Base-by-base conservation (phyloP, 2,113 vertebrate genomes). In the Brachyistius frenatus region DNA sequence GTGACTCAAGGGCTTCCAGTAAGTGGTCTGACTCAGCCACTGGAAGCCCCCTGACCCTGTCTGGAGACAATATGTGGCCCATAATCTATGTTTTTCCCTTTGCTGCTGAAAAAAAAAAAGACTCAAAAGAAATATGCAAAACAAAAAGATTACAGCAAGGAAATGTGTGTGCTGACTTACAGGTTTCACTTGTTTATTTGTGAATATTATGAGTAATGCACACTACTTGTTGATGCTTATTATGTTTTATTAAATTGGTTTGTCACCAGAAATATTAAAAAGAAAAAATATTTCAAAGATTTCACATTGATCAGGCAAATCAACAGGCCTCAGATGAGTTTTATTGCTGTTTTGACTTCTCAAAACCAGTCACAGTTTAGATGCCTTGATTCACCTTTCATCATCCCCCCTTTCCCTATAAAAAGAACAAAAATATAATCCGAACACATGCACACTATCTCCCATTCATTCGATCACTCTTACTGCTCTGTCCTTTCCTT, bases 1-100 rank as follows among this genome's bases (percentile, higher is more conserved):
- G 81, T 93, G 88, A 93, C 80, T 88, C 91, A 90, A 55, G 0
- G 63, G 71, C 83, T 93, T 93, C 91, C 92, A 93, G 92, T 90
- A 93, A 93, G 62, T 58, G 63, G 41, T 80, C 72, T 88, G 88
- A 89, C 76, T 89, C 86, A 91, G 86, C 84, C 80, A 83, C 87
- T 92, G 88, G 78, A 92, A 89, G 89, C 88, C 91, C 88, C 82
- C 80, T 80, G 85, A 90, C 88, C 86, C 83, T 7, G 58, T 70
- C 69, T 89, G 82, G 80, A 75, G 72, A 88, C 55, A 81, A 84
- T 55, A 66, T 75, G 69, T n/a, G 36, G 30, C 62, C 10, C 50
- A 33, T 55, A 55, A 60, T 87, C 65, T 54, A 32, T 88, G 78
- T 81, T 88, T 86, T 83, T 83, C 47, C 73, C 41, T 77, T 67